Conservation (phyloP, 2,888 invertebrate species). For the Stenoptilia bipunctidactyla region DNA sequence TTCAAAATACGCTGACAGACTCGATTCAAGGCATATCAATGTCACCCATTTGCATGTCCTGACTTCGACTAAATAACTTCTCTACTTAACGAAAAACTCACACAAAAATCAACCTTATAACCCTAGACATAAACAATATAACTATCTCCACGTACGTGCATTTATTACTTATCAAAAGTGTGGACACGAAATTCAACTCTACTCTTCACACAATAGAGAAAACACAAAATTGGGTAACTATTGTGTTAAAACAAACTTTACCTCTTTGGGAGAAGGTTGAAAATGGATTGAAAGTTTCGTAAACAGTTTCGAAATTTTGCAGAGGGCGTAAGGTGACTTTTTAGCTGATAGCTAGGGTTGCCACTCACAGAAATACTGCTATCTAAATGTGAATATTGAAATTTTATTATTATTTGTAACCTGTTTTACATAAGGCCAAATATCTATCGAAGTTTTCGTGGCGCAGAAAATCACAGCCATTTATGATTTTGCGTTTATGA, state of each 20-base stretch:
- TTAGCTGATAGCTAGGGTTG: not conserved
- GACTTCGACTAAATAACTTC: not conserved
- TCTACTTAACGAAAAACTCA: not conserved
- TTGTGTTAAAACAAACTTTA: not conserved
- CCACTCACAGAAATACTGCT: not conserved
- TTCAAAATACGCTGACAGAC: not conserved
- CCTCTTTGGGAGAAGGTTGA: not conserved
- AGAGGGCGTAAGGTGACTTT: not conserved
- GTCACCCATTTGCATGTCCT: slow-evolving; percentile 1
- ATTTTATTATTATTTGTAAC: too few species aligned
- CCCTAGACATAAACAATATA: not conserved
- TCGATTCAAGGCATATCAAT: not conserved
- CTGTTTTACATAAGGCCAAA: too few species aligned
- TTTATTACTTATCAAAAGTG: too few species aligned
- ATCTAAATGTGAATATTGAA: too few species aligned
- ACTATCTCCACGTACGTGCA: too few species aligned
- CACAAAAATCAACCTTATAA: not conserved
- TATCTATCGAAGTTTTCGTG: too few species aligned
- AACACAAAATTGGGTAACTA: not conserved
- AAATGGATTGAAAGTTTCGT: not conserved
- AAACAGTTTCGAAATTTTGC: not conserved
- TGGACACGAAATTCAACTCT: too few species aligned
- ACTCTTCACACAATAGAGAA: too few species aligned
- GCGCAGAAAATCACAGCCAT: too few species aligned
- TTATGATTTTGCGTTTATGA: too few species aligned